phyloP scores from a whole-genome alignment of 2,888 invertebrate species.

The Pristionchus japonicus region DNA sequence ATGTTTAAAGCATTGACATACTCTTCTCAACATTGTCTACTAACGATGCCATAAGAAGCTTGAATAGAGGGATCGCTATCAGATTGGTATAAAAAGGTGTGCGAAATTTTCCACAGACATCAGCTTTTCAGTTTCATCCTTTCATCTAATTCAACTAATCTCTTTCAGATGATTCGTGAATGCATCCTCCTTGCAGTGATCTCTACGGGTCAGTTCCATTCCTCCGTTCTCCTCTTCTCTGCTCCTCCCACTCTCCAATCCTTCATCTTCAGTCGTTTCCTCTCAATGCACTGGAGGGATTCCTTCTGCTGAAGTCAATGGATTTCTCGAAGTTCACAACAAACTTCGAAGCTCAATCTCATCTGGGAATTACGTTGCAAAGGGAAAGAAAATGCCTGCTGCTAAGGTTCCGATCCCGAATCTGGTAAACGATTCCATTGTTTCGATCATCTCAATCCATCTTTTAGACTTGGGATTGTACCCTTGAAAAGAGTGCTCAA shows the following conservation, averaged over 20 bases:
- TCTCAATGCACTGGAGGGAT: neutral
- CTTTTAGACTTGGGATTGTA: neutral
- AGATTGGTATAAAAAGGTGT: neutral
- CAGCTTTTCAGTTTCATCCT: neutral
- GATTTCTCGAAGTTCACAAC: neutral
- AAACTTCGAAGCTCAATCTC: neutral
- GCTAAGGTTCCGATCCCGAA: neutral
- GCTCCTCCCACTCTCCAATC: neutral
- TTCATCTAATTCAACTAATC: neutral
- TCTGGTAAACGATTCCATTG: no score
- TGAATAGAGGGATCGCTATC: neutral
- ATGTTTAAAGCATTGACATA: neutral
- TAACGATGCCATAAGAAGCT: neutral
- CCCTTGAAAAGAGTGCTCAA: slow-evolving; percentile 4
- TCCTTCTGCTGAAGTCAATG: slow-evolving; percentile 11
- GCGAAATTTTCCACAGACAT: neutral
- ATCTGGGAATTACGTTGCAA: neutral
- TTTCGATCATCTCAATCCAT: neutral
- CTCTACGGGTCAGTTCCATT: neutral
- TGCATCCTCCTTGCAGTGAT: neutral
- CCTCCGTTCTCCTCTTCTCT: neutral
- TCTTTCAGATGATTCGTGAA: neutral
- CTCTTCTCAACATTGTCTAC: neutral
- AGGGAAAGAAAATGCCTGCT: neutral
- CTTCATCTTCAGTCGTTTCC: neutral